Evolutionary conservation across 2,113 vertebrate genomes (phyloP), one percentile per base, ranked within the genome.

Genomic region (Odontophorus gujanensis): DNA sequence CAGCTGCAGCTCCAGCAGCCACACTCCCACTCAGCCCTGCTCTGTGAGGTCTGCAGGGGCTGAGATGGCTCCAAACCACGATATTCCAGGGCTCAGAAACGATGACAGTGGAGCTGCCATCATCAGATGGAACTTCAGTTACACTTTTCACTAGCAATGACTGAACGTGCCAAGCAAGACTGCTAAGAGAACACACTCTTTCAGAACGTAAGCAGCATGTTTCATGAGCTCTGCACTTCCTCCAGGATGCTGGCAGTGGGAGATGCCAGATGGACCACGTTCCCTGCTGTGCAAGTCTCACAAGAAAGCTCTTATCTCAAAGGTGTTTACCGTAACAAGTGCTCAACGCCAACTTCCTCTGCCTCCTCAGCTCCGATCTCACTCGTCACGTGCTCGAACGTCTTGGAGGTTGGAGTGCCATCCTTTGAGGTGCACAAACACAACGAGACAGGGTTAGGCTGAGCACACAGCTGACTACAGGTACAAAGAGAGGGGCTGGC

Each of bases 331-430:
- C 99, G 98, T 90, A 99, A 97, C 93, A 99, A 98, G 90, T 99
- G 99, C 87, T 99, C 99, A 16, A 99, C 99, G 15, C 99, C 99
- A 6, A 99, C 99, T 95, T 99, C 99, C 87, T 99, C 99, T 0
- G 99, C 99, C 95, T 99, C 99, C 93, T 99, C 99, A 0, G 99
- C 99, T 43, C 99, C 99, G 6, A 99, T 99, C 96, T 99, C 99
- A 82, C 99, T 99, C n/a, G 99, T 99, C 85, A 99, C 99, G 0
- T 99, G 99, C 96, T 99, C 99, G 90, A 99, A 99, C 5, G 99
- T 99, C 97, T 99, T 99, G 18, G 99, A 99, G 12, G 99, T 99
- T 2, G 99, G 99, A 28, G 99, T 99, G 42, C 99, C 99, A 48
- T 99, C 99, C 99, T 99, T 50, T 1, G 16, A 42, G 84, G 51